Conservation (phyloP, 2,797 vertebrate genomes). For the Myiotriccus ornatus region DNA sequence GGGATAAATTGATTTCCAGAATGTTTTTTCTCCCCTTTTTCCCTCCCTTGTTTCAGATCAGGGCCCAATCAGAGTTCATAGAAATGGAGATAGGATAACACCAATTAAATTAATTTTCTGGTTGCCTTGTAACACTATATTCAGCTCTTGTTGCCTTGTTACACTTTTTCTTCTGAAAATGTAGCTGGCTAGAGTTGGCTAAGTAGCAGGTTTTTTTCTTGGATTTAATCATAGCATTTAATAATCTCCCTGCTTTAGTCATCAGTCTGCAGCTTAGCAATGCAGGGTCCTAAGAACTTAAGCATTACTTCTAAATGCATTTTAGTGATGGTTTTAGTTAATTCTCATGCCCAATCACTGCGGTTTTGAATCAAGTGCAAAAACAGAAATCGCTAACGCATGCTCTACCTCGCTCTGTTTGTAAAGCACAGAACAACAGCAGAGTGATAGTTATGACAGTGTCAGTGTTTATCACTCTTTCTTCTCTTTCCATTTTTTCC, state of each 20-base stretch:
- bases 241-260: constrained; percentile 6
- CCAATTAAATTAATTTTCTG: background rate
- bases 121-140: background rate
- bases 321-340: background rate
- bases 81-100: background rate
- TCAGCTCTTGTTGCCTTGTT: background rate
- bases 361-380: background rate
- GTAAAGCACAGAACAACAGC: background rate
- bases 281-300: background rate
- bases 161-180: background rate
- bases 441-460: background rate
- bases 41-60: background rate
- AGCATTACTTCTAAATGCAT: background rate
- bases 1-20: background rate
- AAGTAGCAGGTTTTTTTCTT: background rate
- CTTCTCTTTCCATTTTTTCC: background rate
- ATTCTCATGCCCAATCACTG: background rate
- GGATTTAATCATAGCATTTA: background rate
- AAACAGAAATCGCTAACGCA: background rate
- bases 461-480: background rate
- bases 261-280: background rate
- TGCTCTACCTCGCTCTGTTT: background rate
- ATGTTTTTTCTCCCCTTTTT: accelerated
- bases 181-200: background rate
- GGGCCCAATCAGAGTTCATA: background rate